Evolutionary conservation across 2,797 vertebrate species (phyloP).

Genomic region (Sebastes kiyomatsui): DNA sequence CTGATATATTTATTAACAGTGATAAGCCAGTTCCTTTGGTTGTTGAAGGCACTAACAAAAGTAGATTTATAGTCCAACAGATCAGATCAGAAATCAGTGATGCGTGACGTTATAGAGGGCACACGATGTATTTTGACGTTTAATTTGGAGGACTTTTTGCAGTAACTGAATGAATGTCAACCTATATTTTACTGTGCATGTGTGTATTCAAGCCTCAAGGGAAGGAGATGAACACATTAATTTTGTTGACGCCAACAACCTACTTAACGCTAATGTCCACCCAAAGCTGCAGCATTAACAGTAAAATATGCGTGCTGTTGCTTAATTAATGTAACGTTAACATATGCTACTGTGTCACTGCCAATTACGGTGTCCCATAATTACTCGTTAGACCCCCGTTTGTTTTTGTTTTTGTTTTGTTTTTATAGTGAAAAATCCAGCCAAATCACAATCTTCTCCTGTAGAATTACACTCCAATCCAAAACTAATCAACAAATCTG

Average conservation of each 20-base stretch:
- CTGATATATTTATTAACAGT: not conserved
- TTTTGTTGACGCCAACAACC: not conserved
- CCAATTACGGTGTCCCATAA: not conserved
- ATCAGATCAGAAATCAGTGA: not conserved
- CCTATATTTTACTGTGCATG: not conserved
- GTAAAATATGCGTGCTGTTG: not conserved
- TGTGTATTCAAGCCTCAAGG: not conserved
- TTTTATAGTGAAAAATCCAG: not conserved
- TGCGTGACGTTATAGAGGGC: not conserved
- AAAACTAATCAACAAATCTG: conserved; percentile 30
- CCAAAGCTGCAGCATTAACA: not conserved
- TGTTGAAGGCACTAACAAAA: not conserved
- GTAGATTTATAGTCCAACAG: not conserved
- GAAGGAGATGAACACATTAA: not conserved
- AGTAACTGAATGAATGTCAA: not conserved
- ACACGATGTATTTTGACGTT: not conserved
- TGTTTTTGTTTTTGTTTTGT: conserved; percentile 1
- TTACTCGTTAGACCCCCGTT: not conserved
- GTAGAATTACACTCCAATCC: conserved; percentile 2
- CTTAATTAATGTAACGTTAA: conserved; percentile 4
- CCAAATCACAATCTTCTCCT: conserved; percentile 4
- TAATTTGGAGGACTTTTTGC: not conserved
- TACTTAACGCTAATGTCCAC: not conserved
- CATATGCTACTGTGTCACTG: not conserved
- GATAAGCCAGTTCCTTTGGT: not conserved